Evolutionary conservation across 2,113 vertebrate genomes (phyloP), one percentile per base, ranked within the genome.

Genomic region (Urocitellus parryii): DNA sequence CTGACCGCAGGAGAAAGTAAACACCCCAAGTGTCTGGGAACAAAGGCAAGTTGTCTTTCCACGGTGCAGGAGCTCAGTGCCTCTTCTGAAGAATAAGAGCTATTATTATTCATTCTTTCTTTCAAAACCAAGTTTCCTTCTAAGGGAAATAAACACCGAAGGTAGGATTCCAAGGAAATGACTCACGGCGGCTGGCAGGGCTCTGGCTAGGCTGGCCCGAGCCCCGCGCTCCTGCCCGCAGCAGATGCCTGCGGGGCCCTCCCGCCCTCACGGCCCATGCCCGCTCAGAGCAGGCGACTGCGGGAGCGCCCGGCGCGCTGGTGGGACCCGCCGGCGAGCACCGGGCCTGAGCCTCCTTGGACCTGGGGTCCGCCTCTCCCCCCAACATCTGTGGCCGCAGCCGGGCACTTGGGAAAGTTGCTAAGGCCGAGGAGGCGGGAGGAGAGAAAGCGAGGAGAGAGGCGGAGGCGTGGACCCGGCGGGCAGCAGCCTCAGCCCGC

Each of bases 111-210:
- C 29, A 34, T 34, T 85, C 37, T 37, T 86, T 76, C 27, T 98
- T 83, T 22, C 34, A 61, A 51, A 95, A 53, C 98, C 98, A 98
- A 99, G 99, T 99, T 99, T 99, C 99, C 99, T 99, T 99, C 98
- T 99, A 98, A 99, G 99, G 98, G 98, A 99, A 99, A 99, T 98
- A 98, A 99, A 99, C 98, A 98, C 98, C 98, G 98, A 99, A 99
- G 99, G 99, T 99, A 99, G 98, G 98, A 99, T 99, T 99, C 99
- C 99, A 98, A 99, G 99, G 99, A 98, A 98, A 98, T 99, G 98
- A 99, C 98, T 99, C 99, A 99, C 98, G 98, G 98, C 98, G 98
- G 98, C 97, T 99, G 99, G 99, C 99, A 98, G 98, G 92, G 95
- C 85, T 78, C 89, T 45, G 83, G 87, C 61, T 61, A 61, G 87